phyloP scores from a whole-genome alignment of 1,140 invertebrate genomes.

The Vanessa atalanta region DNA sequence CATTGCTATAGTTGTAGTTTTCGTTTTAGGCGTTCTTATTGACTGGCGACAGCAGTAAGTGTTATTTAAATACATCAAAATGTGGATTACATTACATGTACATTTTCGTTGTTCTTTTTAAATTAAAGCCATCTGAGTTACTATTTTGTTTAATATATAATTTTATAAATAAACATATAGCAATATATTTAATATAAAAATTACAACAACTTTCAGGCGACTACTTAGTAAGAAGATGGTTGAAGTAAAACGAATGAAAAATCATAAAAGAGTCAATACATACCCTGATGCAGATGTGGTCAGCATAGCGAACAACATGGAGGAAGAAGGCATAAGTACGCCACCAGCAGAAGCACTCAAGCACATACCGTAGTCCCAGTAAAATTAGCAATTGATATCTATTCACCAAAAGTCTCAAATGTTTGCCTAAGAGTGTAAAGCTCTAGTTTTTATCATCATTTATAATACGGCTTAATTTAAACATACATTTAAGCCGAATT shows the following conservation, averaged over 20 bases:
- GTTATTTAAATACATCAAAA: constrained; percentile 17
- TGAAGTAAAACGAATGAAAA: constrained; percentile 58
- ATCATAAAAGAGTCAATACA: constrained; percentile 44
- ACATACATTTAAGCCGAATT: too few species aligned
- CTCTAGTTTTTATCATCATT: too few species aligned
- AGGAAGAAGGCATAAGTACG: constrained; percentile 51
- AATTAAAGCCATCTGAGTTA: too few species aligned
- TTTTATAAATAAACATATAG: too few species aligned
- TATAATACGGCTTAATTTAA: too few species aligned
- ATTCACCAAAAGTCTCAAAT: not conserved
- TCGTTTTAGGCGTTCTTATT: constrained; percentile 83
- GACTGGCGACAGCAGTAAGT: constrained; percentile 70
- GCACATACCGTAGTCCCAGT: constrained; percentile 45
- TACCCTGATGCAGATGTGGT: constrained; percentile 48
- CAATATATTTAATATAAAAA: not conserved
- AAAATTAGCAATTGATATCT: not conserved
- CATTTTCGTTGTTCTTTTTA: too few species aligned
- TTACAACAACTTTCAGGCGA: constrained; percentile 48
- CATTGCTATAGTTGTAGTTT: constrained; percentile 80
- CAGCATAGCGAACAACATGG: constrained; percentile 69
- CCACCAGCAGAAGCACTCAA: constrained; percentile 55
- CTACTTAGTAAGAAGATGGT: constrained; percentile 62
- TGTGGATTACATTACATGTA: too few species aligned
- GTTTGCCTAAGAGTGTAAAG: too few species aligned
- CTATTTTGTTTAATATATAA: too few species aligned